Evolutionary conservation across 37 sponge, comb jelly and placozoan species (phyloP).

Genomic region (Tethya wilhelma): DNA sequence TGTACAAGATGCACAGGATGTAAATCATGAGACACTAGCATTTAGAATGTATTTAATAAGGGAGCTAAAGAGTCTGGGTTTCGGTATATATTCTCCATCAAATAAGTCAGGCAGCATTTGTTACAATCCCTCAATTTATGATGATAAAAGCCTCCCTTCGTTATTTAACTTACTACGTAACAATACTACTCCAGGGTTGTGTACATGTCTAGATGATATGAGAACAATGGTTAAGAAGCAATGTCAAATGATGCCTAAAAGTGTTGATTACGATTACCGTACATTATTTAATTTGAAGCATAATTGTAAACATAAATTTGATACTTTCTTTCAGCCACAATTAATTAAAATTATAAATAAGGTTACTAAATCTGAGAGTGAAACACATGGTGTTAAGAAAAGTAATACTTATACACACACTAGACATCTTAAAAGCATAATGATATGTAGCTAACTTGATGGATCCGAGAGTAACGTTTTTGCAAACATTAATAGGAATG

Average conservation of each 20-base stretch:
- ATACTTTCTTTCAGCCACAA: background rate
- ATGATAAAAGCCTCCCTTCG: background rate
- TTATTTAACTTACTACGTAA: background rate
- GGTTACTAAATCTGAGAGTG: background rate
- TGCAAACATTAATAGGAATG: constrained; percentile 16
- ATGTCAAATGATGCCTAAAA: background rate
- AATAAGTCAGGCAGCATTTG: background rate
- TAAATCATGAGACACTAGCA: too few species aligned
- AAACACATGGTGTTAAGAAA: background rate
- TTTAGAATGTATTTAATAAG: too few species aligned
- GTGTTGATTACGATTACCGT: background rate
- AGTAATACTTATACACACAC: background rate
- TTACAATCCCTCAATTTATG: background rate
- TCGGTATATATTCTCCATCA: background rate
- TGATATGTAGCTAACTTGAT: background rate
- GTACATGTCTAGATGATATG: background rate
- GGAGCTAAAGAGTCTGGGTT: too few species aligned
- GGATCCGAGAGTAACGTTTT: background rate
- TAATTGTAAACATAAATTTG: background rate
- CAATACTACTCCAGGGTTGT: background rate
- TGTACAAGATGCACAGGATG: background rate
- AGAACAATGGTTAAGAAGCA: background rate
- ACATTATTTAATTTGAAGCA: background rate
- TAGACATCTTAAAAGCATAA: background rate
- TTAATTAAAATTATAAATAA: background rate